Evolutionary conservation across 2,113 vertebrate genomes (phyloP).

Genomic region (Microtus oregoni): DNA sequence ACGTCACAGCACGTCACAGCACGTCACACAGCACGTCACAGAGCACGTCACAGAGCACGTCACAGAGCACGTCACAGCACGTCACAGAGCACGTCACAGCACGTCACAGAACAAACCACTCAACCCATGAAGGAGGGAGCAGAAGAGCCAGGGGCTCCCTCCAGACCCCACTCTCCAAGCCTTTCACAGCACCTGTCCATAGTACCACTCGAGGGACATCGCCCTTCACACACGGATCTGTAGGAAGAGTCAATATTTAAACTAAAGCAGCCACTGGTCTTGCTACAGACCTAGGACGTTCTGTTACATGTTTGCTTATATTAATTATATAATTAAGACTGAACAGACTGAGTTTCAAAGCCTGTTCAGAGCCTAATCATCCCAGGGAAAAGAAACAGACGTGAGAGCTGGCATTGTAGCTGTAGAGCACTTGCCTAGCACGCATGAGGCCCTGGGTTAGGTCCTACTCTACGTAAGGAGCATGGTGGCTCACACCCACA

Average conservation of each 20-base stretch:
- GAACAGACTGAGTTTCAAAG: background rate
- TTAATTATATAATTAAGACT: background rate
- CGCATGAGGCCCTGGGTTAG: background rate
- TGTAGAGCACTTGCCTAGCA: background rate
- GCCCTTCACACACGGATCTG: background rate
- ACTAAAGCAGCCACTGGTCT: background rate
- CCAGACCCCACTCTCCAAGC: background rate
- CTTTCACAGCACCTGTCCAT: background rate
- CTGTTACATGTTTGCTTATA: background rate
- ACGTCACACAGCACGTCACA: background rate
- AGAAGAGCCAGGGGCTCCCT: background rate
- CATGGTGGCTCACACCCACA: background rate
- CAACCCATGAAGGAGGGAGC: background rate
- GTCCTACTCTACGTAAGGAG: background rate
- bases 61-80: too few species aligned
- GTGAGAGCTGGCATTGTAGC: background rate
- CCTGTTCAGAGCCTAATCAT: constrained; percentile 8
- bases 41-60: background rate
- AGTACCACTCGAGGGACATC: background rate
- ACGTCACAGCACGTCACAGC: too few species aligned
- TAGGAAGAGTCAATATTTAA: background rate
- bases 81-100: background rate
- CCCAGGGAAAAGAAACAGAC: constrained; percentile 16
- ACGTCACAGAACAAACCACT: background rate
- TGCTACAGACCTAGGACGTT: background rate